Evolutionary conservation across 1,140 invertebrate genomes (phyloP), one percentile per base, ranked within the genome.

Genomic region (Meloidogyne floridensis): DNA sequence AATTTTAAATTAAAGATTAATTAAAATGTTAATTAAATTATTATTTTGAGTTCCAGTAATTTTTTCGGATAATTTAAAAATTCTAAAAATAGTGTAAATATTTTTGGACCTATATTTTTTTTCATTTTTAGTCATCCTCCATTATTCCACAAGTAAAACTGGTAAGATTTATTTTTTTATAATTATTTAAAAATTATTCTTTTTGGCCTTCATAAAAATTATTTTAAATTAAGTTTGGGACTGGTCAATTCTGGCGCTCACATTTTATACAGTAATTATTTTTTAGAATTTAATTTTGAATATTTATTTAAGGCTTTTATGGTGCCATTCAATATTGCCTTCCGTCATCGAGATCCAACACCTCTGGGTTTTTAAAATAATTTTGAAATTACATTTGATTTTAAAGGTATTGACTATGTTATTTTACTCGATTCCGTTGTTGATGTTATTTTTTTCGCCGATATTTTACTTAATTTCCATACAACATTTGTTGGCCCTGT

Each of bases 401-500:
- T 10, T 20, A 32, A 32, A 80, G 70, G 96, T 81, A 96, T 96
- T 91, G 98, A 99, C 92, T 96, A 98, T 91, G 95, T 99, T 73
- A 95, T 95, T 82, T 93, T 99, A 72, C 95, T 97, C 89, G 96
- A 98, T 91, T 98, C 96, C 83, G 98, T 99, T 88, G 98, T 99
- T 84, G 98, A 99, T 92, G 97, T 99, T 80, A 96, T 99, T 88
- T 99, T 99, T 93, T 99, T 99, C 93, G 97, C 99, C 91, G 98
- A 99, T 92, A 99, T 99, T 91, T 95, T 99, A 89, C 94, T 99
- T 89, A 99, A 99, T 93, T 99, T 99, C 92, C 98, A 99, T 92
- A 99, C 98, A 81, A 99, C 98, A 77, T 99, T 98, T 92, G 98
- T 99, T 84, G 97, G 97, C 53, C 95, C 96, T 15, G 96, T 96